Evolutionary conservation across 2,113 vertebrate genomes (phyloP).

Genomic region (Taxidea taxus): DNA sequence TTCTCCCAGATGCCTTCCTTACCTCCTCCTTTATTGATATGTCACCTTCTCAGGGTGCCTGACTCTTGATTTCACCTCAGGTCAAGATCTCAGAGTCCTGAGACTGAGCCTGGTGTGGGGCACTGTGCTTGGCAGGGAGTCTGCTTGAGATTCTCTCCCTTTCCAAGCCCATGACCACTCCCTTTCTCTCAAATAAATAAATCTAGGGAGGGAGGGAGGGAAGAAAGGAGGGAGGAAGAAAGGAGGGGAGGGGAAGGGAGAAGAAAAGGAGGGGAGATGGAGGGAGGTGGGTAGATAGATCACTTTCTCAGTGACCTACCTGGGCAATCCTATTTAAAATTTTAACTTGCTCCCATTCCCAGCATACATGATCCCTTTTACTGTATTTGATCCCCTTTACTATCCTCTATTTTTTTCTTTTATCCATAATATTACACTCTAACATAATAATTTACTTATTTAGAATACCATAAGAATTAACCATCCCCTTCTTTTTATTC

Average conservation of each 20-base stretch:
- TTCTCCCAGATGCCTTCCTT: not conserved
- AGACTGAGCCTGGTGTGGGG: not conserved
- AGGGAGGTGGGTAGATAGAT: not conserved
- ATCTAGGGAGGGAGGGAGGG: not conserved
- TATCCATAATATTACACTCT: not conserved
- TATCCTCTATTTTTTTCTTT: not conserved
- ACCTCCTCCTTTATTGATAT: not conserved
- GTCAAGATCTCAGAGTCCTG: not conserved
- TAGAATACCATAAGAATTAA: not conserved
- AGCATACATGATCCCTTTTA: not conserved
- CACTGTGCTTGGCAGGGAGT: not conserved
- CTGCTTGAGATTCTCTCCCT: not conserved
- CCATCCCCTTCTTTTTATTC: not conserved
- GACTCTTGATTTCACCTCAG: not conserved
- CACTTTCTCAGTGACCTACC: not conserved
- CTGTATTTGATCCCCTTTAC: not conserved
- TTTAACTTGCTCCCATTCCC: not conserved
- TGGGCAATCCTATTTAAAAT: not conserved
- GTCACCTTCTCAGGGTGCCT: not conserved
- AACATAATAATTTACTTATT: not conserved
- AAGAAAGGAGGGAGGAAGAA: not conserved
- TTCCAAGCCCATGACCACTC: not conserved
- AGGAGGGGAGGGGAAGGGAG: not conserved
- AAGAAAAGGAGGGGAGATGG: too few relatives aligned
- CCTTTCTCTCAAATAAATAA: not conserved